Conservation (phyloP, 37 sponge, comb jelly and placozoan species). For the Hormiphora californensis region DNA sequence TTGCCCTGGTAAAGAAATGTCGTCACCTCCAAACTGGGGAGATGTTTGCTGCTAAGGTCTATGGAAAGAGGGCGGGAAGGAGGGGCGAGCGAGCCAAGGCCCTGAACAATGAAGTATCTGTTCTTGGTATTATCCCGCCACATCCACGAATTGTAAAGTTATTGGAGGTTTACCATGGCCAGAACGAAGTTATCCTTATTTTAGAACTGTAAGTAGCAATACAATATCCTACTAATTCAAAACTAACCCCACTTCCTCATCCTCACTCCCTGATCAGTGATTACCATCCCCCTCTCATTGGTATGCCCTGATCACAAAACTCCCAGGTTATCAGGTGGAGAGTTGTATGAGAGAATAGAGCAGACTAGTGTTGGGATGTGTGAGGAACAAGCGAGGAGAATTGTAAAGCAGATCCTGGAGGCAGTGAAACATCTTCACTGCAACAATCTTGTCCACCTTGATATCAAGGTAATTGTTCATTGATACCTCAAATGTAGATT, state of each 20-base stretch:
- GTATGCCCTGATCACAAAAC: not conserved
- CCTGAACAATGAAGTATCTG: constrained; percentile 22
- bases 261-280: too few species aligned
- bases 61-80: not conserved
- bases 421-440: constrained; percentile 25
- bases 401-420: constrained; percentile 1
- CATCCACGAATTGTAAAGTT: constrained; percentile 31
- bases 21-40: not conserved
- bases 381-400: not conserved
- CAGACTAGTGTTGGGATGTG: constrained; percentile 2
- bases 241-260: too few species aligned
- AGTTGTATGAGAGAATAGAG: not conserved
- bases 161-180: constrained; percentile 20
- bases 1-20: constrained; percentile 33
- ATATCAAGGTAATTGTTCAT: constrained; percentile 42
- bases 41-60: constrained; percentile 20
- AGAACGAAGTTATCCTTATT: not conserved
- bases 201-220: constrained; percentile 17
- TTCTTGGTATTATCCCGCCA: not conserved
- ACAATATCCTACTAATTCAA: not conserved
- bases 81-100: constrained; percentile 32
- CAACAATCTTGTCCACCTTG: constrained; percentile 11
- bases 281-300: too few species aligned
- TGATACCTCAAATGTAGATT: too few species aligned
- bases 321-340: not conserved